Conservation (phyloP, 92 coral and sea anemone genomes). For the Palythoa heliodiscus region DNA sequence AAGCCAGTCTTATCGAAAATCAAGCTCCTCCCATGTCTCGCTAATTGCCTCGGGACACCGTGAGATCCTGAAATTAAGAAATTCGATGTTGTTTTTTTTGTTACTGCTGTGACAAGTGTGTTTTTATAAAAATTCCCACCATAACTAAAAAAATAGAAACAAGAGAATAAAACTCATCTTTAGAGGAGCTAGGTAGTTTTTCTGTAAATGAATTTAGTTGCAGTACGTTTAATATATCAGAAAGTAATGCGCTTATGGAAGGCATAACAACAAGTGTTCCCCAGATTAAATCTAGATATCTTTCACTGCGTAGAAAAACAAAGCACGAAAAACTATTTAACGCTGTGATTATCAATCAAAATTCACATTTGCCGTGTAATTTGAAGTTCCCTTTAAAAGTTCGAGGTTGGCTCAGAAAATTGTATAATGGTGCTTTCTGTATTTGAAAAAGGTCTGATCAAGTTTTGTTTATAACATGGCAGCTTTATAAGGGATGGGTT, state of each 20-base stretch:
- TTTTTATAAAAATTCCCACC: slow-evolving; percentile 38
- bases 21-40: slow-evolving; percentile 35
- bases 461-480: not conserved
- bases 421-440: not conserved
- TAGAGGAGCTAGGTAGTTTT: not conserved
- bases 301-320: not conserved
- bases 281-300: slow-evolving; percentile 20
- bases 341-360: not conserved
- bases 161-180: not conserved
- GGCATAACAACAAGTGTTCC: slow-evolving; percentile 9
- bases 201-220: not conserved
- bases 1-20: slow-evolving; percentile 21
- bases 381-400: not conserved
- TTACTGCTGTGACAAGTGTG: slow-evolving; percentile 33
- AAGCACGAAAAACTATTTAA: not conserved
- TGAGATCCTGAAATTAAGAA: slow-evolving; percentile 15
- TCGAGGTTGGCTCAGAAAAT: not conserved
- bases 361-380: slow-evolving; percentile 2
- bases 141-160: slow-evolving; percentile 8
- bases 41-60: slow-evolving; percentile 39
- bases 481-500: not conserved
- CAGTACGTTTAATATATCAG: not conserved
- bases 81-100: slow-evolving; percentile 5
- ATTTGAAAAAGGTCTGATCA: not conserved
- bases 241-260: slow-evolving; percentile 13